These are phyloP conservation scores for Catharus minimus DNA, from an alignment of 2,113 vertebrate genomes.

Conservation along the genomic window DNA sequence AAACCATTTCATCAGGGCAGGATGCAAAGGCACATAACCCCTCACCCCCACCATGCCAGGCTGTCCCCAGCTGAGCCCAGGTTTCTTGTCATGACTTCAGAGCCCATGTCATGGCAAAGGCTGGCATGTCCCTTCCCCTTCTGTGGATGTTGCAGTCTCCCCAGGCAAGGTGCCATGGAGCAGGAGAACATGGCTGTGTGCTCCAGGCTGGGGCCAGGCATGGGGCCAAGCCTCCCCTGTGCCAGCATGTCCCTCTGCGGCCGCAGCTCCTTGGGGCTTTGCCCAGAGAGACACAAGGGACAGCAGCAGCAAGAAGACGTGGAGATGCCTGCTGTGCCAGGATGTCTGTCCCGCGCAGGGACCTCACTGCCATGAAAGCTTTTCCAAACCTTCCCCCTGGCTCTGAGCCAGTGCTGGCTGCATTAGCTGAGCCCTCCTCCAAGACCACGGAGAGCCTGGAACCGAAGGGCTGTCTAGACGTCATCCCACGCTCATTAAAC, in stretches of 20 bases:
- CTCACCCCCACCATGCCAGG: not conserved
- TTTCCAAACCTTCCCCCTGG: not conserved
- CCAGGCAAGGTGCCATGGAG: accelerated
- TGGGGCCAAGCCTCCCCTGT: accelerated
- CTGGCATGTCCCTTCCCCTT: not conserved
- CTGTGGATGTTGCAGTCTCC: not conserved
- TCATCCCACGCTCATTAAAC: constrained; percentile 61
- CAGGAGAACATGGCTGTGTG: not conserved
- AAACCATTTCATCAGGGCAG: not conserved
- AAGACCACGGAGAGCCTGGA: not conserved
- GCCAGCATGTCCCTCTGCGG: not conserved
- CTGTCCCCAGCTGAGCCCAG: not conserved
- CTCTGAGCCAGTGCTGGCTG: not conserved
- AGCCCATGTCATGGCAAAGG: not conserved
- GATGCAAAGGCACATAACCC: not conserved
- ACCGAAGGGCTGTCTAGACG: constrained; percentile 8
- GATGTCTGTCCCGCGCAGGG: accelerated
- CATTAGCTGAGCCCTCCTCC: not conserved
- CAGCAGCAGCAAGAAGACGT: not conserved
- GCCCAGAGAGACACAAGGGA: constrained; percentile 3
- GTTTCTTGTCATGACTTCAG: accelerated
- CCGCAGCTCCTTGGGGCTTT: not conserved
- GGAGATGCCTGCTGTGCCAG: not conserved
- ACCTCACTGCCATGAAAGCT: not conserved
- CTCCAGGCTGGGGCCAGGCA: not conserved